These are phyloP conservation scores for Leptinotarsa peninsularis DNA, from an alignment of 2,888 invertebrate genomes.

Conservation along the genomic window DNA sequence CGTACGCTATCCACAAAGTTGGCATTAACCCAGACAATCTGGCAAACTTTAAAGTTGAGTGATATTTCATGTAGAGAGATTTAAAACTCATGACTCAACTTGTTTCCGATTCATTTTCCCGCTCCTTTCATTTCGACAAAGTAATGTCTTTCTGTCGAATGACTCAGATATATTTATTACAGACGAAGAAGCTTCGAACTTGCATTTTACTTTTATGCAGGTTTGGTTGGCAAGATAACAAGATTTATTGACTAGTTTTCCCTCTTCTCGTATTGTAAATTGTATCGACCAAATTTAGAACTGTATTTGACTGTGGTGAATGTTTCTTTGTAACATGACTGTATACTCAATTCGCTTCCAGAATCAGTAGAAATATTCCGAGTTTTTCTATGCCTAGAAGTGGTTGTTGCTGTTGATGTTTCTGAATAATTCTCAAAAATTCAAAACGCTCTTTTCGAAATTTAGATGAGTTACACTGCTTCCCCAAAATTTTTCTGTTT, in stretches of 20 bases:
- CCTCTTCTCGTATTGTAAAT: not conserved
- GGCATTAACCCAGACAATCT: not conserved
- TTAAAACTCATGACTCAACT: constrained; percentile 7
- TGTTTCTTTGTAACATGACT: not conserved
- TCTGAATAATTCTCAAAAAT: too few species aligned
- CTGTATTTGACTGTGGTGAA: too few species aligned
- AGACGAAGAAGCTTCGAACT: not conserved
- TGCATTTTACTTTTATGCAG: constrained; percentile 10
- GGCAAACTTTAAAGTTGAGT: constrained; percentile 2
- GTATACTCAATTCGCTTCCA: too few species aligned
- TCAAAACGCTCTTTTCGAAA: too few species aligned
- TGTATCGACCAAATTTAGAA: not conserved
- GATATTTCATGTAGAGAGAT: constrained; percentile 15
- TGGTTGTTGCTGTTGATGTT: too few species aligned
- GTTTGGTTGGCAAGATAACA: constrained; percentile 1
- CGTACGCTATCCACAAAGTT: not conserved
- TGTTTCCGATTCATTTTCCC: not conserved
- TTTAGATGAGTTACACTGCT: too few species aligned
- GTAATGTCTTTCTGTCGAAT: not conserved
- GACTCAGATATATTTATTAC: not conserved
- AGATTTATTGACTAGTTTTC: not conserved
- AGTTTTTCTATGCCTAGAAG: too few species aligned
- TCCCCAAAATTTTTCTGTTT: too few species aligned
- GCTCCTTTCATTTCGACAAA: not conserved
- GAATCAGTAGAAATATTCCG: too few species aligned